Base-by-base conservation (phyloP, 2,888 invertebrate genomes). In the Caenorhabditis macrosperma region DNA sequence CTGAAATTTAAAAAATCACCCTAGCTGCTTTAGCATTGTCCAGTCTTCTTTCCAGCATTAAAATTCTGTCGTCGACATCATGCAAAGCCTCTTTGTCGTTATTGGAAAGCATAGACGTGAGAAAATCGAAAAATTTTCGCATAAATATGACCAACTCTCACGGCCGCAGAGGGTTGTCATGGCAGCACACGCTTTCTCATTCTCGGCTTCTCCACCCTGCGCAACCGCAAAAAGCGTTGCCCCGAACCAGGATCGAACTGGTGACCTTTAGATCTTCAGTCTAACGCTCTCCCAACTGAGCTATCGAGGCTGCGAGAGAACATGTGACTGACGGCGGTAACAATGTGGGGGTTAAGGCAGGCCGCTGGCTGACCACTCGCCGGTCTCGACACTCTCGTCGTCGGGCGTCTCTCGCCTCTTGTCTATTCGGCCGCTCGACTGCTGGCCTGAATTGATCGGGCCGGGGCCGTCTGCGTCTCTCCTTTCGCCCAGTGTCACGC, bases 221-320 rank as follows among this genome's bases (percentile, higher is more conserved):
- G 26, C 41, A 61, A 55, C 22, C 12, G 50, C 41, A 60, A 77
- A 77, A 68, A 26, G 26, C 24, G 72, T 72, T 82, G 80, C 82
- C 84, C 84, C 67, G 69, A 82, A 82, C 84, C 84, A 82, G 86
- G 85, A 85, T 86, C 83, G 86, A 87, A 86, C 85, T 82, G 85
- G 85, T 80, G 85, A 86, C 87, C 83, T 86, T 85, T 84, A 85
- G 86, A 86, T 86, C 87, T 86, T 87, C 87, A 87, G 87, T 86
- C 85, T 85, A 86, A 86, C 86, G 87, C 86, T 86, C 86, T 87
- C 86, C 86, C 86, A 87, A 87, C 87, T 84, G 84, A 84, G 84
- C 84, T 84, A 84, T 84, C 74, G 74, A 81, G 81, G 81, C 81
- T 35, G 5, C 17, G 17, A 28, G 9, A 0, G 6, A 17, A 2